Evolutionary conservation across 2,888 invertebrate species (phyloP), one percentile per base, ranked within the genome.

Genomic region (Pseudoips prasinana): DNA sequence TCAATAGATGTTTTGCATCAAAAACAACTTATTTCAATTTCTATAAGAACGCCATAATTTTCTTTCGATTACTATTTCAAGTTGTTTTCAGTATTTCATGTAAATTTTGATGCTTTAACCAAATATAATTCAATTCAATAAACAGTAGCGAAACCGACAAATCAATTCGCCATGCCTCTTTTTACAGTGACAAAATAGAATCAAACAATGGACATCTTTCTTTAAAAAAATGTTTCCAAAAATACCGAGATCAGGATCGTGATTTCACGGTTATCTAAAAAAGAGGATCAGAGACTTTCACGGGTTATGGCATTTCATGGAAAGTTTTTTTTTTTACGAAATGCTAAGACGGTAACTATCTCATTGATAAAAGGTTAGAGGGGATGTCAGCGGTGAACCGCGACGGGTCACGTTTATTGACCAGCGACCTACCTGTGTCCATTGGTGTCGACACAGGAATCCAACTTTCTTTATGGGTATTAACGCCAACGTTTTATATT

Each of bases 381-480:
- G 58, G 40, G 44, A 57, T 59, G 66, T 54, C 73, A 67, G 66
- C 64, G 66, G 55, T 58, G 67, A 58, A 63, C 64, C 65, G 64
- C 60, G 49, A 45, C 68, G 62, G 79, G 81, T 85, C 87, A 87
- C 87, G 87, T 79, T 64, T 33, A 61, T 67, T 59, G 55, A 59
- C 56, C 58, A 58, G 29, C 48, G 63, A 66, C 57, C 64, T 44
- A 54, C 23, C 22, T 37, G 61, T 65, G 46, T 61, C 71, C 79
- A 67, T 48, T 73, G 14, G 2, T 14, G 5, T 14, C 14, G 14
- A 14, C 14, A 14, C 14, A 14, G 14, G 2, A 3, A 3, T 14
- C 14, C 3, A 14, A 14, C 5, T 14, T 2, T 3, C 2, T 3
- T 3, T 14, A 14, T 2, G 14, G 14, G 14, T n/a, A n/a, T 14